phyloP scores from a whole-genome alignment of 2,797 vertebrate genomes.

The Hypotaenidia philippensis region DNA sequence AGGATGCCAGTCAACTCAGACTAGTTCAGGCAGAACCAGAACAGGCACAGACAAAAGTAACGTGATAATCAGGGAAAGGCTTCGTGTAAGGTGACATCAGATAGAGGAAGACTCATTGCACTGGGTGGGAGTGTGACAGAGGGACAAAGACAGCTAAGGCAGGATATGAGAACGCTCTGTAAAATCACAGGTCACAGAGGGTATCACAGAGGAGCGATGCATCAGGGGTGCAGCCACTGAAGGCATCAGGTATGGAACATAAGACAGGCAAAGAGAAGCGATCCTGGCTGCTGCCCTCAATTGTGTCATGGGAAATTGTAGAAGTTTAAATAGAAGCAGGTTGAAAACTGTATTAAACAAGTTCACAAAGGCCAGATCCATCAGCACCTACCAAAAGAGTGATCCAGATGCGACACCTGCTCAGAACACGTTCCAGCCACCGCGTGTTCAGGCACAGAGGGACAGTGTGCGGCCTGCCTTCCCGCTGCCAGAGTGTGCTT shows the following conservation, averaged over 20 bases:
- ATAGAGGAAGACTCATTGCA: rapidly evolving
- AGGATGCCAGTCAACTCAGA: background rate
- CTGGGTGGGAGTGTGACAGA: background rate
- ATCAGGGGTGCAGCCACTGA: background rate
- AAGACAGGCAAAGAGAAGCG: background rate
- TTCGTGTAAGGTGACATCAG: background rate
- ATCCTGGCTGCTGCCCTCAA: background rate
- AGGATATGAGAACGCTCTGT: background rate
- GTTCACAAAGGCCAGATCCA: background rate
- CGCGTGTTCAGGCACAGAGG: rapidly evolving
- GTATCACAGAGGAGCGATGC: background rate
- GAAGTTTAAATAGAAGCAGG: background rate
- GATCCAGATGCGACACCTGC: rapidly evolving
- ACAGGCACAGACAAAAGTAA: background rate
- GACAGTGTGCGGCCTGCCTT: rapidly evolving
- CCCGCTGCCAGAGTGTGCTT: background rate
- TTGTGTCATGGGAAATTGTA: rapidly evolving
- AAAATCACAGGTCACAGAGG: background rate
- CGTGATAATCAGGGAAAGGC: background rate
- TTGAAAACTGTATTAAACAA: background rate
- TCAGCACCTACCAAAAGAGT: background rate
- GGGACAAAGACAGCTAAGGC: background rate
- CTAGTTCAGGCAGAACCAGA: background rate
- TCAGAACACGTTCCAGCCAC: rapidly evolving
- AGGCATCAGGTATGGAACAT: background rate